Base-by-base conservation (phyloP, 2,113 vertebrate genomes). In the Gadus chalcogrammus region DNA sequence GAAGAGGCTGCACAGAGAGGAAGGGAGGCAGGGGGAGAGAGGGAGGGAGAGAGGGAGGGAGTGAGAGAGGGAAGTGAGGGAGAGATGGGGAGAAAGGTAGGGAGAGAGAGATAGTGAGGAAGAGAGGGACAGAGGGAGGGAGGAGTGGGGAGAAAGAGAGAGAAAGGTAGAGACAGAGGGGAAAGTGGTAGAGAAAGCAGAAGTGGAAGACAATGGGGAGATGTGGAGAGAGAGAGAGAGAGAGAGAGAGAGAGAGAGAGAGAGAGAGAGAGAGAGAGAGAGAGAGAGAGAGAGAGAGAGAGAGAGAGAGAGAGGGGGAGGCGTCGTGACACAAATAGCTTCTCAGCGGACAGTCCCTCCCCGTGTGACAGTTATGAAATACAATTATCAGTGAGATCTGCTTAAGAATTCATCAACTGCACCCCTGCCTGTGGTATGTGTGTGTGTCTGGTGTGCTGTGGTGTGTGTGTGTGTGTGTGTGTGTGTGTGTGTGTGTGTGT, bases 381-480 rank as follows among this genome's bases (percentile, higher is more conserved):
- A 97, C 94, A 96, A 97, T 97, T 98, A 98, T 97, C 94, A 95
- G 93, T 91, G 86, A 94, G 95, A 96, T 96, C 94, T 96, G 94
- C 94, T 96, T 95, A 95, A 94, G 94, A 94, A 96, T 96, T 94
- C 94, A 94, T 94, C 95, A 93, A 91, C 91, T 88, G 92, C 90
- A 89, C 88, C 89, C 90, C 92, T 91, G 94, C 93, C 92, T 91
- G 31, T 35, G 31, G 31, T 48, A 9, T 13, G 12, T 12, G 9
- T 9, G 42, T 48, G 42, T 48, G 24, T 24, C 2, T 24, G 2
- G 24, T 24, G 24, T 24, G 24, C 2, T 24, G 24, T 24, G 24
- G 1, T 24, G 24, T 42, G 38, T 42, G 38, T 42, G 38, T 42
- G 11, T 42, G 38, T 42, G 38, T 42, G 38, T 42, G 38, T 42